Base-by-base conservation (phyloP, 2,888 invertebrate genomes). In the Ochropacha duplaris region DNA sequence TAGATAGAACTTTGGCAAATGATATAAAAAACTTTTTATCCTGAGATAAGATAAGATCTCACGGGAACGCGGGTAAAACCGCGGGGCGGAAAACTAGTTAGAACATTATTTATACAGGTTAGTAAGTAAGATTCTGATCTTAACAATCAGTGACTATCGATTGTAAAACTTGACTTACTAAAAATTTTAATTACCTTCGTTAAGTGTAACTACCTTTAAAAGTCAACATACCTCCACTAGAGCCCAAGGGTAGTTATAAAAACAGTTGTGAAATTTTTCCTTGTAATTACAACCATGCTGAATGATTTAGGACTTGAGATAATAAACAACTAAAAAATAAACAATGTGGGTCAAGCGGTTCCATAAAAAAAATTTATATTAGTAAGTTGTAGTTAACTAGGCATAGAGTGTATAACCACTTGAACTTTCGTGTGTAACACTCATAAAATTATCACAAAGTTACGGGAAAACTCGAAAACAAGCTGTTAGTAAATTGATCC, bases 361-460 rank as follows among this genome's bases (percentile, higher is more conserved):
- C 64, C 66, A 68, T 73, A 76, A 78, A 67, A 71, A 68, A 61
- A 65, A 77, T 74, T 72, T 71, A 66, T 54, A 39, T 39, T 39
- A 61, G 66, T 66, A 65, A 61, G 62, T 68, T 64, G 62, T 69
- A 57, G 61, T 68, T 76, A 79, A 81, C 73, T 74, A 69, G 74
- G 65, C 73, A 63, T 65, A 69, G 71, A 71, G 68, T 66, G 71
- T 71, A 69, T 66, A 79, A 74, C 76, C 71, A 75, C 80, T 84
- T 80, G 70, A 83, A 83, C 75, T 84, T 88, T 86, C 90, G 89
- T 90, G 90, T 84, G 80, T 84, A 86, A 74, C 73, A 74, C 81
- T 83, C 87, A 76, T 89, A 87, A 90, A 90, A 89, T 87, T 90
- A 87, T 84, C 83, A 83, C 81, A 65, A 72, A 86, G 78, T 86